Conservation (phyloP, 2,888 invertebrate genomes). For the Drosophila subquinaria region DNA sequence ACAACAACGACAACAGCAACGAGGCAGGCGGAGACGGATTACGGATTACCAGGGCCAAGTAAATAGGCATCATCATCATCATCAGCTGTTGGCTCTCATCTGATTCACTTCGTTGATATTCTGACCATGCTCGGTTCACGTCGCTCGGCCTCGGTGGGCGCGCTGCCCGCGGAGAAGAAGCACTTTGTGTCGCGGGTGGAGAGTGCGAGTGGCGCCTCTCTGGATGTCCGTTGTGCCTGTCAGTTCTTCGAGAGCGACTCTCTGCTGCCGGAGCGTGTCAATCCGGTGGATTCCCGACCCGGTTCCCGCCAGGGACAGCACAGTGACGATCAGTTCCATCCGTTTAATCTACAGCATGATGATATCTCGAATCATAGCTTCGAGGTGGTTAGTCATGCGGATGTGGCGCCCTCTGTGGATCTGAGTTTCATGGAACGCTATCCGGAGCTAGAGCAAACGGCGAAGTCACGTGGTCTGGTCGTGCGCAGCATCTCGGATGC, state of each 20-base stretch:
- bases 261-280: slow-evolving; percentile 91
- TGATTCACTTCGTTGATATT: slow-evolving; percentile 4
- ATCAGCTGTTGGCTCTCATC: slow-evolving; percentile 31
- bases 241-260: slow-evolving; percentile 94
- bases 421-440: slow-evolving; percentile 81
- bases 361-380: slow-evolving; percentile 78
- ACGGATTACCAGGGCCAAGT: slow-evolving; percentile 65
- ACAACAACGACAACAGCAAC: slow-evolving; percentile 18
- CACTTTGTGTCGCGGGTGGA: slow-evolving; percentile 90
- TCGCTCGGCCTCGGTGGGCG: slow-evolving; percentile 90
- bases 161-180: slow-evolving; percentile 88
- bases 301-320: slow-evolving; percentile 87
- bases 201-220: slow-evolving; percentile 90
- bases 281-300: slow-evolving; percentile 89
- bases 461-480: slow-evolving; percentile 81
- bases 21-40: slow-evolving; percentile 42
- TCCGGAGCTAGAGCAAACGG: slow-evolving; percentile 82
- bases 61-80: slow-evolving; percentile 45
- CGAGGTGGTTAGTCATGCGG: slow-evolving; percentile 69
- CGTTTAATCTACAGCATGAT: slow-evolving; percentile 65
- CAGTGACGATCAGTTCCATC: slow-evolving; percentile 82
- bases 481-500: slow-evolving; percentile 84
- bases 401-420: slow-evolving; percentile 73
- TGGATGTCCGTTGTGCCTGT: slow-evolving; percentile 94
- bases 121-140: slow-evolving; percentile 83